phyloP scores from a whole-genome alignment of 2,797 vertebrate species.

The Poecilia velifera region DNA sequence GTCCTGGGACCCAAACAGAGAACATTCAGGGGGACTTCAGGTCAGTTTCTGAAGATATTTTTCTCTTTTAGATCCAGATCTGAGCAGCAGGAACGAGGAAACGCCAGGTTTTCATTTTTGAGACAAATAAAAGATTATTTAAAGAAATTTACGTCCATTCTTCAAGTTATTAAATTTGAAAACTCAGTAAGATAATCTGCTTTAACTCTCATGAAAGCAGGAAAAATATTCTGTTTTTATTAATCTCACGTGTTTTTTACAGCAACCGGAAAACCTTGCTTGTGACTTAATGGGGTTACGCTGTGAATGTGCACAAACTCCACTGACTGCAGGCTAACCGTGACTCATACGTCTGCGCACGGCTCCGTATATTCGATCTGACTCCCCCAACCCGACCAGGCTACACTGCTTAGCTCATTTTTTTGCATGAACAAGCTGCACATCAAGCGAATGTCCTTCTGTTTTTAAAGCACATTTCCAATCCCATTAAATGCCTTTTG shows the following conservation, averaged over 20 bases:
- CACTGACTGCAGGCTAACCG: constrained; percentile 59
- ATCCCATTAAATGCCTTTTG: neutral
- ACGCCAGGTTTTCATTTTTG: neutral
- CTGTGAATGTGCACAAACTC: constrained; percentile 52
- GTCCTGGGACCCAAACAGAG: constrained; percentile 73
- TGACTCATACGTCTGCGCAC: neutral
- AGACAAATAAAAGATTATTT: neutral
- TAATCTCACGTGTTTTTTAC: constrained; percentile 27
- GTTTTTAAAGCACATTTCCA: neutral
- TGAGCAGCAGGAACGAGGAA: neutral
- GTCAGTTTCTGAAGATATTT: neutral
- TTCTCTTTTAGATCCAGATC: neutral
- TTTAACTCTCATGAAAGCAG: neutral
- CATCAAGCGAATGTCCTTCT: neutral
- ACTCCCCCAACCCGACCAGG: neutral
- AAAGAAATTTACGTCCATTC: neutral
- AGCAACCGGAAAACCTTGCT: constrained; percentile 42
- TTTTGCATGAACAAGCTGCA: constrained; percentile 5
- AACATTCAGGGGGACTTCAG: constrained; percentile 11
- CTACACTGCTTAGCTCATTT: neutral
- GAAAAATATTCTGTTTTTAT: neutral
- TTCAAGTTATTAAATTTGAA: neutral
- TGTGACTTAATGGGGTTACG: constrained; percentile 82
- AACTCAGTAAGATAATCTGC: neutral
- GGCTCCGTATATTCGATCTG: neutral